Evolutionary conservation across 2,888 invertebrate genomes (phyloP), one percentile per base, ranked within the genome.

Genomic region (Pandemis heparana): DNA sequence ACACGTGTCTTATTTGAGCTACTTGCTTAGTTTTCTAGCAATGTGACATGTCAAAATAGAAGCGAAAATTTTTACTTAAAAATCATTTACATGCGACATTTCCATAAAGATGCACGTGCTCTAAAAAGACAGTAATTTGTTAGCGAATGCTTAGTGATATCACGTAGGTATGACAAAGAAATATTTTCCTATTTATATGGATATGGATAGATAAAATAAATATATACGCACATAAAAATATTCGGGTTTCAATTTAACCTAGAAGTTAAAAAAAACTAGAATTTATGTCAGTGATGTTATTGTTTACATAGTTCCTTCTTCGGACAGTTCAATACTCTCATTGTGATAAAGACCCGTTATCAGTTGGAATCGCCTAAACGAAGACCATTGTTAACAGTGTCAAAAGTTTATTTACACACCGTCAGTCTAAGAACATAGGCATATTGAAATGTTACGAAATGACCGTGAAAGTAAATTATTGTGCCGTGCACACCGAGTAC

Each of bases 401-500:
- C 59, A 10, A n/a, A 68, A 59, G 81, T 87, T 85, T 87, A 86
- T 89, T 87, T 87, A 87, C 84, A 81, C 81, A 82, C 79, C 78
- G 81, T 84, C 84, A 81, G 73, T 83, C 81, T 79, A 77, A 78
- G 79, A 81, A 81, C 83, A 84, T 81, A 81, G 83, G 83, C 82
- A 85, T 87, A 87, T 88, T 89, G 87, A 89, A 91, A 90, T 86
- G 85, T 91, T 90, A 90, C 88, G 88, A 91, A 92, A 92, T 87
- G 89, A 87, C 92, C 91, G 90, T 92, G 90, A 92, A 91, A 90
- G 89, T 84, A 87, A 89, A 90, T 89, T 88, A 87, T 86, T 87
- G 85, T 87, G 81, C 81, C 82, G 81, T 79, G 83, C 85, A 80
- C 82, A 84, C 82, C 65, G 85, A 85, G 87, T 89, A 87, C 89